These are phyloP conservation scores for Polydrusus tereticollis DNA, from an alignment of 2,888 invertebrate genomes.

Conservation along the genomic window DNA sequence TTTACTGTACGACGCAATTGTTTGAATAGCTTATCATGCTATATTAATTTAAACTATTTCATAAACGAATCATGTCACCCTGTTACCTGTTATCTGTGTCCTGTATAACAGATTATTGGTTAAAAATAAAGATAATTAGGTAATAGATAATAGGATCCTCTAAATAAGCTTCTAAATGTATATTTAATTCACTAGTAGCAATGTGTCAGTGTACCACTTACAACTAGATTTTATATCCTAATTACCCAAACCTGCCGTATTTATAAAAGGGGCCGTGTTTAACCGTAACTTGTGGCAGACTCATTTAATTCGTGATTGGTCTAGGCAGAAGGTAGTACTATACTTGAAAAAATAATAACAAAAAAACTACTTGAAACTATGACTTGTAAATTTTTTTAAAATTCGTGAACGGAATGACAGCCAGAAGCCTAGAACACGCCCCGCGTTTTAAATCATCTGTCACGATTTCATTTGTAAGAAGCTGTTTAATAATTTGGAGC, in stretches of 20 bases:
- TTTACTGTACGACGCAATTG: too few relatives aligned
- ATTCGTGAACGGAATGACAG: constrained; percentile 26
- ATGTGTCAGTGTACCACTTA: too few relatives aligned
- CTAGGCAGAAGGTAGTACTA: constrained; percentile 11
- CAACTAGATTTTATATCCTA: neutral
- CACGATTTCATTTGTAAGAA: constrained; percentile 24
- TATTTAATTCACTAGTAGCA: too few relatives aligned
- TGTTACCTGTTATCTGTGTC: too few relatives aligned
- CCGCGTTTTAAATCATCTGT: constrained; percentile 27
- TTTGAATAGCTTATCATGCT: too few relatives aligned
- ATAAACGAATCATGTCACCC: too few relatives aligned
- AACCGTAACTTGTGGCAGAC: neutral
- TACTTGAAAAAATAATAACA: constrained; percentile 7
- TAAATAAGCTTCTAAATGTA: too few relatives aligned
- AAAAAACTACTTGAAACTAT: constrained; percentile 20
- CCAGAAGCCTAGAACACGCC: constrained; percentile 22
- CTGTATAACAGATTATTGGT: too few relatives aligned
- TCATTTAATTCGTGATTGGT: constrained; percentile 16
- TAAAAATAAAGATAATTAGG: too few relatives aligned
- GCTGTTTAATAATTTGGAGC: constrained; percentile 16
- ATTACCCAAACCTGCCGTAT: neutral
- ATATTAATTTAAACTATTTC: too few relatives aligned
- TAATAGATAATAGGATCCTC: too few relatives aligned
- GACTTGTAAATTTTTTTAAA: constrained; percentile 19
- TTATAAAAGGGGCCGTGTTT: neutral